phyloP scores from a whole-genome alignment of 2,113 vertebrate genomes.

The Pholis gunnellus region DNA sequence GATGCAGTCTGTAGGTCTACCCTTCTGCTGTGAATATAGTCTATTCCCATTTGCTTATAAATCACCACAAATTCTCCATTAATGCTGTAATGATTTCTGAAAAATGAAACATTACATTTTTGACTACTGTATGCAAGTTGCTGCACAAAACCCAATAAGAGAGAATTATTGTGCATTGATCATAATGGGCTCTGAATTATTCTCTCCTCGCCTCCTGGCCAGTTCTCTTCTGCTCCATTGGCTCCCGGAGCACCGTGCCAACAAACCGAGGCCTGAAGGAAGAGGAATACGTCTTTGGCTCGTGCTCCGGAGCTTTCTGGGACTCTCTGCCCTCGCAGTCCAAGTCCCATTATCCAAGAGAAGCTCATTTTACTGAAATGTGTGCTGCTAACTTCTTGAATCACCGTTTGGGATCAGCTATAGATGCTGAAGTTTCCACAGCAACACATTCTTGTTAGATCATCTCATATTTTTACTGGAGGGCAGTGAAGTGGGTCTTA shows the following conservation, averaged over 20 bases:
- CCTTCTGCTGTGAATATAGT: not conserved
- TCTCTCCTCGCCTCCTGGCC: constrained; percentile 18
- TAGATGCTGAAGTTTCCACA: constrained; percentile 77
- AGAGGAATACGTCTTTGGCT: constrained; percentile 49
- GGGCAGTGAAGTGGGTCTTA: constrained; percentile 57
- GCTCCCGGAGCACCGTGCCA: constrained; percentile 34
- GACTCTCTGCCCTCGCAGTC: constrained; percentile 52
- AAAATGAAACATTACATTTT: not conserved
- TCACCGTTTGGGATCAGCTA: constrained; percentile 68
- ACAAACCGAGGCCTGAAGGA: constrained; percentile 35
- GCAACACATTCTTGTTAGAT: constrained; percentile 73
- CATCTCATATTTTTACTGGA: constrained; percentile 71
- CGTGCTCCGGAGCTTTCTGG: constrained; percentile 51
- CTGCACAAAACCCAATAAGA: constrained; percentile 23
- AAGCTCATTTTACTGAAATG: constrained; percentile 71
- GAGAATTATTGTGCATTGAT: constrained; percentile 20
- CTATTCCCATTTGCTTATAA: not conserved
- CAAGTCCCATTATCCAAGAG: constrained; percentile 64
- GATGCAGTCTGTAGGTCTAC: not conserved
- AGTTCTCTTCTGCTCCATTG: constrained; percentile 37
- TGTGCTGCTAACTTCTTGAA: constrained; percentile 77
- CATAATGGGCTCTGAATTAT: constrained; percentile 23
- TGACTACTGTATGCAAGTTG: not conserved
- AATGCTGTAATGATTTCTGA: not conserved
- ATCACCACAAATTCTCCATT: not conserved